Base-by-base conservation (phyloP, 1,140 invertebrate genomes). In the Cyphomyrmex costatus region DNA sequence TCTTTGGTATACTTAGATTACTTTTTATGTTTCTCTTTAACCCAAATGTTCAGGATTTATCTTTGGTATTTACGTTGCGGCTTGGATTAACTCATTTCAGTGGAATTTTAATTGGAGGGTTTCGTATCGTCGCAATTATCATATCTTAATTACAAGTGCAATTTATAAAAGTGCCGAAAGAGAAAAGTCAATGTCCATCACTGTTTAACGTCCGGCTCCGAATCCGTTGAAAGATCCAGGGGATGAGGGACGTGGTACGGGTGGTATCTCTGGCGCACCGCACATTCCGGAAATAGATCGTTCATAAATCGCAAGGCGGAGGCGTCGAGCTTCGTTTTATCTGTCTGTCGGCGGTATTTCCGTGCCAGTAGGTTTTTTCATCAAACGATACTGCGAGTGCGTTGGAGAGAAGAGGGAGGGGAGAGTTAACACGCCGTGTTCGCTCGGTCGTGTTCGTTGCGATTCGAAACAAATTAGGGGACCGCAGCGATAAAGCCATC, bases 261-360 rank as follows among this genome's bases (percentile, higher is more conserved):
- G n/a, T n/a, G 14, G 49, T 73, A 73, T 30, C 27, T 71, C 24
- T 58, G 78, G 53, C 78, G 21, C 14, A 46, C 49, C 51, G 51
- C 68, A 19, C 49, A 73, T 49, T 60, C 36, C 79, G 68, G 79
- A 83, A 83, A 83, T 83, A 83, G 79, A 82, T 36, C 68, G 79
- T 74, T 74, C 68, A 83, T 83, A 83, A 83, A 83, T 83, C 30
- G 79, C 68, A 60, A 83, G 56, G 79, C 36, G 68, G 68, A 83
- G 79, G 79, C 68, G 79, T 83, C n/a, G 79, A 73, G 79, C 56
- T 83, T 74, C 79, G 53, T 83, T 83, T 83, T 83, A 83, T 83
- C 79, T 60, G 42, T 60, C 79, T 74, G 68, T 73, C 79, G 68
- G 19, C 51, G 66, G 53, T 83, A 83, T 83, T 83, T 83, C 68